Percentiles rank a stretch among this genome's conserved stretches.
Conservation (phyloP, 2,888 invertebrate genomes). For the Temnothorax unifasciatus region DNA sequence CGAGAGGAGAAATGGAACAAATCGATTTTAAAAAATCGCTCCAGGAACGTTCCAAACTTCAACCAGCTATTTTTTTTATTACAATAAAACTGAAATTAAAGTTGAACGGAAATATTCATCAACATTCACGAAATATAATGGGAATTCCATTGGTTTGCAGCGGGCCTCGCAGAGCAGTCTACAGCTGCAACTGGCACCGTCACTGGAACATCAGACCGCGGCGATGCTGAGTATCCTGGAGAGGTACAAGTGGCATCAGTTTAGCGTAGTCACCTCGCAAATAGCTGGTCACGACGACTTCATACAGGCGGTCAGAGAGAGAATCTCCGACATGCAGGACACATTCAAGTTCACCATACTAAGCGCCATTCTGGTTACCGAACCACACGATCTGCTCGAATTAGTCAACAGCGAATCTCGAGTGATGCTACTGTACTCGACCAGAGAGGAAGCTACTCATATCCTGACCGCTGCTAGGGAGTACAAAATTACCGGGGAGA, state of each 20-base stretch:
- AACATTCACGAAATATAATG: neutral
- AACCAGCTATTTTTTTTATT: neutral
- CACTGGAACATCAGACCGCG: conserved; percentile 97
- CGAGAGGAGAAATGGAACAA: too few species aligned
- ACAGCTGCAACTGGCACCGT: conserved; percentile 97
- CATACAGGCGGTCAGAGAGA: conserved; percentile 96
- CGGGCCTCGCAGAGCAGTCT: conserved; percentile 95
- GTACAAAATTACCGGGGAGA: conserved; percentile 94
- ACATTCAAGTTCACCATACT: conserved; percentile 94
- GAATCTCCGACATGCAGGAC: conserved; percentile 94
- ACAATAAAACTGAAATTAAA: conserved; percentile 10
- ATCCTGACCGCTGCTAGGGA: conserved; percentile 93
- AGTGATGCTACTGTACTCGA: conserved; percentile 97
- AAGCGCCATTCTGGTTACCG: conserved; percentile 94
- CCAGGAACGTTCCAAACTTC: too few species aligned
- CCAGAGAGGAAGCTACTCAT: conserved; percentile 94
- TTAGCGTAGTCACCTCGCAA: conserved; percentile 96
- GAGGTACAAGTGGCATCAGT: conserved; percentile 98
- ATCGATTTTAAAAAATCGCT: too few species aligned
- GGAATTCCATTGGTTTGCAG: conserved; percentile 75
- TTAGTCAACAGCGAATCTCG: conserved; percentile 96
- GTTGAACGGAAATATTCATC: neutral
- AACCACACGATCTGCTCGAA: conserved; percentile 91
- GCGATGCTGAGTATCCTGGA: conserved; percentile 98
- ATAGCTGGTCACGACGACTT: conserved; percentile 98